Evolutionary conservation across 2,113 vertebrate genomes (phyloP).

Genomic region (Tyto alba): DNA sequence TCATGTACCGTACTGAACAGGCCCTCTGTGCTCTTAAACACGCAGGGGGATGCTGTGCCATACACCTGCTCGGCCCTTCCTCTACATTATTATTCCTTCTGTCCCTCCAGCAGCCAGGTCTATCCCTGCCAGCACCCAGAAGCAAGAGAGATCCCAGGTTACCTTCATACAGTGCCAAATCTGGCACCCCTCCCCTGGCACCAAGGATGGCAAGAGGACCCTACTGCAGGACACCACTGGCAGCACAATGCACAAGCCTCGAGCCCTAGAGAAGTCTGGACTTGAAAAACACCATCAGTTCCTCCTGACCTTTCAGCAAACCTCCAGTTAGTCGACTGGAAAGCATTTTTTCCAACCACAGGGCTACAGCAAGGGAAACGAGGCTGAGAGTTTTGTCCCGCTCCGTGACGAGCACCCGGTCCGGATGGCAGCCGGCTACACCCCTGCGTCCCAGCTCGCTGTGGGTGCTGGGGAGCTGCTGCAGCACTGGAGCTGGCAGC

Average conservation of each 20-base stretch:
- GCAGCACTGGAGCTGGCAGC: neutral
- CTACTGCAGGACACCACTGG: neutral
- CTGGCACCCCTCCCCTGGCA: neutral
- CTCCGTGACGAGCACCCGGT: neutral
- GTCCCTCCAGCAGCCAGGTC: neutral
- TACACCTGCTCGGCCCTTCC: neutral
- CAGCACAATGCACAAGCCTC: neutral
- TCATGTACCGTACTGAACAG: neutral
- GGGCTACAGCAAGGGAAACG: neutral
- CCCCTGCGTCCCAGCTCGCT: neutral
- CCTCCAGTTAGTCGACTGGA: neutral
- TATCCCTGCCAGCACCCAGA: neutral
- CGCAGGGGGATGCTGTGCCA: neutral
- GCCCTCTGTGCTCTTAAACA: neutral
- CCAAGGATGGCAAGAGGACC: neutral
- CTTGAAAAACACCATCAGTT: neutral
- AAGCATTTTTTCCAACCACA: conserved; percentile 29
- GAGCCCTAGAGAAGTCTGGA: neutral
- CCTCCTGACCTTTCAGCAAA: conserved; percentile 11
- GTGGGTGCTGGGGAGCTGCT: neutral
- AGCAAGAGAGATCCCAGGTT: neutral
- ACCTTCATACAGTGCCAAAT: neutral
- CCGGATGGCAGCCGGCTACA: neutral
- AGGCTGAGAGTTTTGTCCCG: neutral
- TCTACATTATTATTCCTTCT: neutral